Percentiles rank a stretch among this genome's conserved stretches.
Evolutionary conservation across 2,113 vertebrate genomes (phyloP).

Genomic region (Actenoides lindsayi): DNA sequence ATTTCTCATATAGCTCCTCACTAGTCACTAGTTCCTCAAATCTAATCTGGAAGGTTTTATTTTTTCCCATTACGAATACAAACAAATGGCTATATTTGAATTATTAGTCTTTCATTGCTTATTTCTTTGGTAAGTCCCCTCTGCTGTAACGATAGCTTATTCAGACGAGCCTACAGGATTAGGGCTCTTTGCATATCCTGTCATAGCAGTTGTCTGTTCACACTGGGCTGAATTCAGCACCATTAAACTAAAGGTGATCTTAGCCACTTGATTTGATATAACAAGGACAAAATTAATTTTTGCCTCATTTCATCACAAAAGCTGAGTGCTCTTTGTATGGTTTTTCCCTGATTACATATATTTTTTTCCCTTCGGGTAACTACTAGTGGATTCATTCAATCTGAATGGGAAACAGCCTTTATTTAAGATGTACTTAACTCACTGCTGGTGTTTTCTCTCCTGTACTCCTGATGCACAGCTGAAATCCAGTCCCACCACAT

Average conservation of each 20-base stretch:
- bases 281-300: not conserved
- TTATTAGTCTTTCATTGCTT: not conserved
- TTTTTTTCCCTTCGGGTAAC: not conserved
- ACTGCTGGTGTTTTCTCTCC: not conserved
- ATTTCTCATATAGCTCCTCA: not conserved
- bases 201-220: not conserved
- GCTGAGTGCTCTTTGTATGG: not conserved
- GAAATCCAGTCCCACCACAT: not conserved
- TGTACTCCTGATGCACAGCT: not conserved
- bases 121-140: not conserved
- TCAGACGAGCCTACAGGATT: not conserved
- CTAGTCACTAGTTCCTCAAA: not conserved
- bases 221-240: not conserved
- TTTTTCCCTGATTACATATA: not conserved
- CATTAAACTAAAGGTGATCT: not conserved
- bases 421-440: not conserved
- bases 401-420: not conserved
- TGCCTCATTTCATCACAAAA: not conserved
- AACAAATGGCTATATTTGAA: not conserved
- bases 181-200: not conserved
- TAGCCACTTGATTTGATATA: not conserved
- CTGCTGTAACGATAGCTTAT: not conserved
- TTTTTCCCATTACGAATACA: not conserved
- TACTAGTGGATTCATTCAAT: not conserved
- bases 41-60: not conserved